Evolutionary conservation across 2,113 vertebrate genomes (phyloP).

Genomic region (Pithys albifrons): DNA sequence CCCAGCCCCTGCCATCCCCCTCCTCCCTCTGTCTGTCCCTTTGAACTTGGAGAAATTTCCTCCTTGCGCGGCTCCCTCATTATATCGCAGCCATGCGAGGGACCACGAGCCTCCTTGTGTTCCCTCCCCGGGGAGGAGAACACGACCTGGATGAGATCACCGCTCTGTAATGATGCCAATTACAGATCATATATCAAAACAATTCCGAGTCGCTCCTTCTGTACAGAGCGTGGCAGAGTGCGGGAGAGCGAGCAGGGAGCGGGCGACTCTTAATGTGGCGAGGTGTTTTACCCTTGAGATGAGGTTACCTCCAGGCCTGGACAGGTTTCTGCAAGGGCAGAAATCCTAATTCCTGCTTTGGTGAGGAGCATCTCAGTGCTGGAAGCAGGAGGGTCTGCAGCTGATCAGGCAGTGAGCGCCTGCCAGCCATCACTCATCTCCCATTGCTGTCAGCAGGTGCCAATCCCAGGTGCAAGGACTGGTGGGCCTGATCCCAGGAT

Average conservation of each 20-base stretch:
- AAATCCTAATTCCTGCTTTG: neutral
- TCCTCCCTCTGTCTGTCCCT: constrained; percentile 3
- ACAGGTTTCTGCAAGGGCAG: neutral
- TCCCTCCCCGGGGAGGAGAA: constrained; percentile 51
- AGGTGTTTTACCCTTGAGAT: constrained; percentile 8
- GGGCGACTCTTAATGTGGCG: neutral
- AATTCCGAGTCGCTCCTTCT: constrained; percentile 45
- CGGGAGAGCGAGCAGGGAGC: neutral
- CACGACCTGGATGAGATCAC: constrained; percentile 74
- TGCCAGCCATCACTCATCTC: neutral
- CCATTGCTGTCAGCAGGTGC: fast-evolving
- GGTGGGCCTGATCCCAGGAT: neutral
- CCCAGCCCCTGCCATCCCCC: neutral
- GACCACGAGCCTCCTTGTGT: constrained; percentile 22
- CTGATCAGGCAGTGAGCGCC: fast-evolving
- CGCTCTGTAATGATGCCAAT: constrained; percentile 71
- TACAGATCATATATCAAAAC: constrained; percentile 75
- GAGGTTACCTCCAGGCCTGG: neutral
- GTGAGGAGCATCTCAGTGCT: neutral
- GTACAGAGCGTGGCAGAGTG: neutral
- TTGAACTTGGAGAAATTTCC: constrained; percentile 63
- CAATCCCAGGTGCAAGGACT: neutral
- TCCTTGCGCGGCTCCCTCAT: constrained; percentile 23
- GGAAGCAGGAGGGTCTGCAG: neutral
- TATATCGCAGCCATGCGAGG: constrained; percentile 34